A percentile compares a stretch with the other conserved stretches of the same genome.
These are phyloP conservation scores for Caenorhabditis inopinata DNA, from an alignment of 1,140 invertebrate species.

Conservation along the genomic window DNA sequence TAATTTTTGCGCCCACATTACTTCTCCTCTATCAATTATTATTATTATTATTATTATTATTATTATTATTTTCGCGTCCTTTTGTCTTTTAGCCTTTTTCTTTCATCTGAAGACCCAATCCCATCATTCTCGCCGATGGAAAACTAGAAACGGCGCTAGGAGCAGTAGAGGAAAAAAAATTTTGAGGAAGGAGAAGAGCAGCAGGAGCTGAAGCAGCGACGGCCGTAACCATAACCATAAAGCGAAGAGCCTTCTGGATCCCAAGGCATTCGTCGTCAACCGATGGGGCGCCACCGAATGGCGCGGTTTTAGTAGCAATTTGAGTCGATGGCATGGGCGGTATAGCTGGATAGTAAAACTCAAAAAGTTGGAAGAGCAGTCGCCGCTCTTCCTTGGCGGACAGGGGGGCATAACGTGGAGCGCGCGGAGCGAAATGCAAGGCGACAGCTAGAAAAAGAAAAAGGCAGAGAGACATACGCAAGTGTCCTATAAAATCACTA, in stretches of 20 bases:
- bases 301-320: slow-evolving; percentile 28
- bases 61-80: neutral
- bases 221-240: slow-evolving; percentile 30
- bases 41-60: too few relatives aligned
- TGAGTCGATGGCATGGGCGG: slow-evolving; percentile 25
- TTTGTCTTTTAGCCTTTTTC: neutral
- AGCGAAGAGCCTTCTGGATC: slow-evolving; percentile 5
- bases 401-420: slow-evolving; percentile 1
- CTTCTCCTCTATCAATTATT: neutral
- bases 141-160: neutral
- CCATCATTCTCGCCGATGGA: slow-evolving; percentile 1
- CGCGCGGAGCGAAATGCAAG: slow-evolving; percentile 28
- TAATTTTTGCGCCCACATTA: neutral
- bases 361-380: slow-evolving; percentile 18
- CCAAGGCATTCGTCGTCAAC: slow-evolving; percentile 7
- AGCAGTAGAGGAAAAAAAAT: too few relatives aligned
- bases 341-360: slow-evolving; percentile 33
- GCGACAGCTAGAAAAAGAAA: slow-evolving; percentile 18
- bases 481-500: slow-evolving; percentile 34
- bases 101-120: neutral
- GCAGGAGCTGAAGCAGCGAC: neutral
- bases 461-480: slow-evolving; percentile 32
- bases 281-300: neutral
- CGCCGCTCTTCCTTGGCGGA: neutral
- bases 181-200: neutral